Base-by-base conservation (phyloP, 2,113 vertebrate species). In the Bubo scandiacus region DNA sequence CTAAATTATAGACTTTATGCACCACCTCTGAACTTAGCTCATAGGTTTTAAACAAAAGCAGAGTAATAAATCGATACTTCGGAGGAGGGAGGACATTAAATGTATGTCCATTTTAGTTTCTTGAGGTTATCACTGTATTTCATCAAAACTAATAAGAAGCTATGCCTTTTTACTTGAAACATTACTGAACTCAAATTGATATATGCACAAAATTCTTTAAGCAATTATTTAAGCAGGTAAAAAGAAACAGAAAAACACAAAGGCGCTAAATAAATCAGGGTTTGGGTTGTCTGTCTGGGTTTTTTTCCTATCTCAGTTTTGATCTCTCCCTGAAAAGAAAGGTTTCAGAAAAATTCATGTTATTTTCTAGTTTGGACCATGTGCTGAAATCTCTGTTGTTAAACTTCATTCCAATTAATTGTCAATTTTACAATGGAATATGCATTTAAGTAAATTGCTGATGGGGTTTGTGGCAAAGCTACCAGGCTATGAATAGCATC, bases 11-110 rank as follows among this genome's bases (percentile, higher is more conserved):
- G 36, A 65, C 12, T 85, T 95, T 85, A 95, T 3, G 12, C 89
- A 80, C 86, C 94, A 95, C 95, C 91, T 95, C 92, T 97, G 94
- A 97, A 95, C 70, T 87, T 73, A 81, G 70, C 58, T 80, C 78
- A 55, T 47, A 91, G 51, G 38, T 94, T 96, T 96, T 89, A 95
- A 91, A 95, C 83, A 95, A 93, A 90, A 82, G 77, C 17, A 58
- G 61, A 75, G 77, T 88, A 87, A 94, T 94, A 94, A 87, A 95
- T 94, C 0, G 5, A 66, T 68, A 63, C 49, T 75, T 92, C 81
- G 65, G 68, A 93, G 29, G 23, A 73, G 49, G 81, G 43, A 95
- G 66, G 78, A 85, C 57, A 49, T 58, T 47, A 95, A 97, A 92
- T 89, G 19, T 87, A 70, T 87, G 81, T 77, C 83, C 78, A 47